Conservation (phyloP, 2,888 invertebrate genomes). For the Ophion obscuratus region DNA sequence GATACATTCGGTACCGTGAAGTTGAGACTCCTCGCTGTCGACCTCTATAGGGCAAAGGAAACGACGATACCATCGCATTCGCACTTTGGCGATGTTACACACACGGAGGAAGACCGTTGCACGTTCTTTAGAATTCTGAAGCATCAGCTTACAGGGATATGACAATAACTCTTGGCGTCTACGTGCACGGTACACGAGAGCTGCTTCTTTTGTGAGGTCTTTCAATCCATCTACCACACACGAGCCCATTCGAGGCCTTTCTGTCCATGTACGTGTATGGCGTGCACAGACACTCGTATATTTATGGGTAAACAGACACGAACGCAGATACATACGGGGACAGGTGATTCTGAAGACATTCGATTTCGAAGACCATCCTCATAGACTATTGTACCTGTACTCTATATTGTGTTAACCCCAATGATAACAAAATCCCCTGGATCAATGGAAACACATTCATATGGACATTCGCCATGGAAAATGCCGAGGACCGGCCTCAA, state of each 20-base stretch:
- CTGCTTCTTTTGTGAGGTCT: slow-evolving; percentile 25
- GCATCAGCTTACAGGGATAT: slow-evolving; percentile 50
- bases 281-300: no score
- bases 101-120: not conserved
- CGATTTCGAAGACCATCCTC: no score
- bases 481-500: no score
- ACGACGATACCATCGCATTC: slow-evolving; percentile 57
- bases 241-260: slow-evolving; percentile 21
- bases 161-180: slow-evolving; percentile 58
- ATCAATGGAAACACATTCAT: no score
- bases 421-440: no score
- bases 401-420: no score
- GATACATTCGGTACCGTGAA: slow-evolving; percentile 22
- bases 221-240: slow-evolving; percentile 23
- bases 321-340: no score
- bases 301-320: no score
- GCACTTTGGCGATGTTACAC: slow-evolving; percentile 39
- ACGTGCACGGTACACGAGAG: slow-evolving; percentile 16
- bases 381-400: no score
- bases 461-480: no score
- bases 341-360: no score
- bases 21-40: not conserved
- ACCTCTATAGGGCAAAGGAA: slow-evolving; percentile 37
- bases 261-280: not conserved
- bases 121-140: slow-evolving; percentile 49